Conservation (phyloP, 1,140 invertebrate species). For the Drosophila saltans region DNA sequence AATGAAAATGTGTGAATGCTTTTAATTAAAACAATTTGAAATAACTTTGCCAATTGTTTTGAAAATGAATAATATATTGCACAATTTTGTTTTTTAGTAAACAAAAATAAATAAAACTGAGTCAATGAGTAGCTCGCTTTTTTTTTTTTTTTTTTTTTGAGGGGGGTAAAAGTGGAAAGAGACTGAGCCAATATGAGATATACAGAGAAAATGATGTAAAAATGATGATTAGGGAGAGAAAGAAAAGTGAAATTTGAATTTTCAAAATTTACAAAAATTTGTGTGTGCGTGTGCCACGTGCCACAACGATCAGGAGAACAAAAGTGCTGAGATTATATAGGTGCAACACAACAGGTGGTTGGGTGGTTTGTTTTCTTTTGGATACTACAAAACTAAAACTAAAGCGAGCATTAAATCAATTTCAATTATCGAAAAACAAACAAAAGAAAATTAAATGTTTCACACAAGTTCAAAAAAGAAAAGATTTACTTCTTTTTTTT, state of each 20-base stretch:
- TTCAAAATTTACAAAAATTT: background rate
- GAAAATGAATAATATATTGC: background rate
- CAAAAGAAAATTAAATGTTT: constrained; percentile 51
- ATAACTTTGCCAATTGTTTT: constrained; percentile 40
- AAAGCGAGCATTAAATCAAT: constrained; percentile 61
- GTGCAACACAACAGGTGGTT: constrained; percentile 7
- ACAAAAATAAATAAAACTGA: constrained; percentile 17
- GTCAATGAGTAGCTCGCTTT: constrained; percentile 53
- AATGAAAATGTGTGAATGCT: constrained; percentile 64
- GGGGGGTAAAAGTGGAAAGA: background rate
- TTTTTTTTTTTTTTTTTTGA: background rate
- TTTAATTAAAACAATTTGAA: constrained; percentile 21
- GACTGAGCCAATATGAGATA: background rate
- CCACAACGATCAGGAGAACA: constrained; percentile 9
- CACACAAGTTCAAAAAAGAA: constrained; percentile 64
- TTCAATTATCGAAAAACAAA: constrained; percentile 29
- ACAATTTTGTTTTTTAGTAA: background rate
- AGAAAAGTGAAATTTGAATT: background rate
- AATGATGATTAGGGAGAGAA: background rate
- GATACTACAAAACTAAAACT: constrained; percentile 49
- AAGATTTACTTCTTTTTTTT: background rate
- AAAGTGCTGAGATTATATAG: background rate
- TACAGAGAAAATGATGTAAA: background rate
- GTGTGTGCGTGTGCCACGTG: constrained; percentile 1
- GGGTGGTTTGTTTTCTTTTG: constrained; percentile 24